phyloP scores from a whole-genome alignment of 2,888 invertebrate genomes.

The Caradrina kadenii region DNA sequence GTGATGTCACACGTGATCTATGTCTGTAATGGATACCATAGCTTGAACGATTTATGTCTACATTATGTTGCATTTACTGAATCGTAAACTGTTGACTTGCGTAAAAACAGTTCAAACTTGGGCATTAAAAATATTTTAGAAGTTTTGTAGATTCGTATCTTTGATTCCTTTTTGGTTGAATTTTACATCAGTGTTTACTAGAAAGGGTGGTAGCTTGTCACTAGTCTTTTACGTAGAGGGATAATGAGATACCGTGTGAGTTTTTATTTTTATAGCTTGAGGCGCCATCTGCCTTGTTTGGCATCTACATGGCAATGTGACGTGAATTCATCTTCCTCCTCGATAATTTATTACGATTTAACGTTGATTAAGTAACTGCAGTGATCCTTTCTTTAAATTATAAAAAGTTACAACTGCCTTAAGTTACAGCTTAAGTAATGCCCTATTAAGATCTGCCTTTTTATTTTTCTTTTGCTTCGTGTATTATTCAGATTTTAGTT shows the following conservation, averaged over 20 bases:
- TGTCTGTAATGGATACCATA: conserved; percentile 54
- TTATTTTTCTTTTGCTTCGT: conserved; percentile 3
- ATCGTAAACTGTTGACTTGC: conserved; percentile 25
- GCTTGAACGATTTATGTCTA: conserved; percentile 50
- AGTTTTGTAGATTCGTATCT: conserved; percentile 42
- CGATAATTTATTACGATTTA: conserved; percentile 36
- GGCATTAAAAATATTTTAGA: conserved; percentile 52
- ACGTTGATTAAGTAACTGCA: conserved; percentile 24
- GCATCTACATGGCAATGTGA: conserved; percentile 18
- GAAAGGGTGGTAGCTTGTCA: conserved; percentile 30
- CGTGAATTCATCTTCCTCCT: conserved; percentile 34
- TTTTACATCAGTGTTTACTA: conserved; percentile 28
- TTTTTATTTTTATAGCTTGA: conserved; percentile 44
- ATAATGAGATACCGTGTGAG: conserved; percentile 39
- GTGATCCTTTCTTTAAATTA: neutral
- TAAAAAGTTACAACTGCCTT: conserved; percentile 34
- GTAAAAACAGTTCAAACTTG: conserved; percentile 41
- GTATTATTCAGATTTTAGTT: neutral
- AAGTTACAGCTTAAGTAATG: conserved; percentile 19
- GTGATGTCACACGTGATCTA: conserved; percentile 55
- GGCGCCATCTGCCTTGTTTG: conserved; percentile 49
- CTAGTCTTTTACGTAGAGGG: conserved; percentile 12
- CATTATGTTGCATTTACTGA: conserved; percentile 44
- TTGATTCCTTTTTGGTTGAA: conserved; percentile 35
- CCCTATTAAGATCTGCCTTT: conserved; percentile 1